A percentile compares a stretch with the other conserved stretches of the same genome.
Conservation (phyloP, 1,140 invertebrate genomes). For the Helicorthomorpha holstii region DNA sequence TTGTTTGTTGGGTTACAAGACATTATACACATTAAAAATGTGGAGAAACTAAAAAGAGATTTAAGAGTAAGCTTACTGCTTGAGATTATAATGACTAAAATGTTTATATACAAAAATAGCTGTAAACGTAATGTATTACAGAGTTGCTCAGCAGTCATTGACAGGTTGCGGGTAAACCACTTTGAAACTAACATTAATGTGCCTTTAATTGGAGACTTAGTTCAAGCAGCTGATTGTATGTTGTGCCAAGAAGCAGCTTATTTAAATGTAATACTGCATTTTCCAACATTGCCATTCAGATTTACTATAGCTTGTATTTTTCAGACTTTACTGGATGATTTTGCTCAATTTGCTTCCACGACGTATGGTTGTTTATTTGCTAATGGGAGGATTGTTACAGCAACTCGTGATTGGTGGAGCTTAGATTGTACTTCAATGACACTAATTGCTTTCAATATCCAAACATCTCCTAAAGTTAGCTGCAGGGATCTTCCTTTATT, state of each 20-base stretch:
- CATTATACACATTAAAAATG: constrained; percentile 48
- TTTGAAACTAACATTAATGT: background rate
- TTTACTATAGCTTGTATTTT: constrained; percentile 18
- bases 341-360: constrained; percentile 52
- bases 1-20: constrained; percentile 59
- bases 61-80: constrained; percentile 33
- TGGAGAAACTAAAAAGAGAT: constrained; percentile 60
- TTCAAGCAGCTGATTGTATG: background rate
- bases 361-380: constrained; percentile 59
- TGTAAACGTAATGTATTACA: background rate
- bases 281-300: background rate
- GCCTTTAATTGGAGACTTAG: background rate
- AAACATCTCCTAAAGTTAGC: constrained; percentile 40
- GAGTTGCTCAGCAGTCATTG: background rate
- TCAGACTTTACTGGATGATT: constrained; percentile 53
- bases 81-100: background rate
- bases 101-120: background rate
- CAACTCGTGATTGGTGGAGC: constrained; percentile 59
- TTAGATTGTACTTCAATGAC: constrained; percentile 52
- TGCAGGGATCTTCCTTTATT: constrained; percentile 60
- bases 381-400: constrained; percentile 51
- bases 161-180: background rate
- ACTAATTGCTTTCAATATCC: constrained; percentile 45
- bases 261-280: background rate
- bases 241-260: background rate